Percentiles rank a stretch among this genome's conserved stretches.
These are phyloP conservation scores for Clarias laeviceps DNA, from an alignment of 2,797 vertebrate species.

Conservation along the genomic window DNA sequence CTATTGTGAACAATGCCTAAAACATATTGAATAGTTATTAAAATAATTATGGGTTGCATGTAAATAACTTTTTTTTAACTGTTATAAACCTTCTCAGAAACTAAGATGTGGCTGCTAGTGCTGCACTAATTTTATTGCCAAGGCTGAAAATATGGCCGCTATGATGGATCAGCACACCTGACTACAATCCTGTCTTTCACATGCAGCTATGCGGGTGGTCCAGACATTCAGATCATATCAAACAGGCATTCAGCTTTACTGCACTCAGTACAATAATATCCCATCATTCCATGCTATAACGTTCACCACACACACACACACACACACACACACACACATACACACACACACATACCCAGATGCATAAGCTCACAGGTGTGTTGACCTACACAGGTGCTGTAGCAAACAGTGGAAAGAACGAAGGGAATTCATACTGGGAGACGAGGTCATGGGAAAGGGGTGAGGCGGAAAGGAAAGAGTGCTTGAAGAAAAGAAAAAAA, in stretches of 20 bases:
- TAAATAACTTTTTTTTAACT: neutral
- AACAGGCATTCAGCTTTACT: constrained; percentile 41
- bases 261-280: constrained; percentile 39
- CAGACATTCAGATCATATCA: constrained; percentile 54
- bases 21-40: neutral
- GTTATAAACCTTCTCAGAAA: neutral
- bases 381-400: constrained; percentile 49
- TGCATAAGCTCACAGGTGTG: constrained; percentile 48
- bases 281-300: constrained; percentile 26
- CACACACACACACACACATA: neutral
- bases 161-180: constrained; percentile 36
- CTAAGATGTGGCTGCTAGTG: neutral
- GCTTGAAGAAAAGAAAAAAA: neutral
- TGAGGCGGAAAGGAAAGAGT: neutral
- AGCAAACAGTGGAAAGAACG: constrained; percentile 32
- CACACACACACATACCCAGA: neutral
- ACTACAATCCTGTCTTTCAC: constrained; percentile 57
- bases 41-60: neutral
- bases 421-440: constrained; percentile 15
- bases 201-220: constrained; percentile 54
- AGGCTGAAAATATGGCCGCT: neutral
- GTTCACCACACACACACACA: constrained; percentile 13
- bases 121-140: neutral
- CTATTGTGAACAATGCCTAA: neutral
- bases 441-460: constrained; percentile 50